phyloP scores from a whole-genome alignment of 2,797 vertebrate genomes.

The Danio choprae region DNA sequence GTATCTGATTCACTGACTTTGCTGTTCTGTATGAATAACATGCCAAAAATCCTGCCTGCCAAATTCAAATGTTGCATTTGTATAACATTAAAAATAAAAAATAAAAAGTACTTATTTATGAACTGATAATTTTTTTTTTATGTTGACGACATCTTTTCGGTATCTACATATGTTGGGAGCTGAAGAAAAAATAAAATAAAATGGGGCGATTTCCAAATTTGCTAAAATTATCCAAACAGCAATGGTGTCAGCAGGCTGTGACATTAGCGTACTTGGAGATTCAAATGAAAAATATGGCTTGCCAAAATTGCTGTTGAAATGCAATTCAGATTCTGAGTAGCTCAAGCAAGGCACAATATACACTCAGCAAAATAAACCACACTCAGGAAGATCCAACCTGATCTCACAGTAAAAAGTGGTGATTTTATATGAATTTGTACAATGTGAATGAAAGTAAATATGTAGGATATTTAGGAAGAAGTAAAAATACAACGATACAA shows the following conservation, averaged over 20 bases:
- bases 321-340: background rate
- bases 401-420: background rate
- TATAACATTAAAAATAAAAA: background rate
- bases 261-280: background rate
- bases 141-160: background rate
- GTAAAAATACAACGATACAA: too few species aligned
- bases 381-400: too few species aligned
- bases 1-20: background rate
- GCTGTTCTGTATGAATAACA: background rate
- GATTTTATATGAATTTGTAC: too few species aligned
- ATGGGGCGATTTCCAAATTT: background rate
- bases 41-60: background rate
- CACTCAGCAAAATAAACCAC: background rate
- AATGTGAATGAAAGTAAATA: too few species aligned
- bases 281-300: background rate
- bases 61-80: background rate
- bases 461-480: too few species aligned
- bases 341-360: background rate
- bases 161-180: background rate
- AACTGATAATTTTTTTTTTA: background rate
- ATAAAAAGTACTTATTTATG: background rate
- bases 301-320: background rate
- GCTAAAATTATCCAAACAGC: background rate
- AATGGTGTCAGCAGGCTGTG: background rate
- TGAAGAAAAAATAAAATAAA: background rate